Base-by-base conservation (phyloP, 2,797 vertebrate species). In the Euthynnus affinis region DNA sequence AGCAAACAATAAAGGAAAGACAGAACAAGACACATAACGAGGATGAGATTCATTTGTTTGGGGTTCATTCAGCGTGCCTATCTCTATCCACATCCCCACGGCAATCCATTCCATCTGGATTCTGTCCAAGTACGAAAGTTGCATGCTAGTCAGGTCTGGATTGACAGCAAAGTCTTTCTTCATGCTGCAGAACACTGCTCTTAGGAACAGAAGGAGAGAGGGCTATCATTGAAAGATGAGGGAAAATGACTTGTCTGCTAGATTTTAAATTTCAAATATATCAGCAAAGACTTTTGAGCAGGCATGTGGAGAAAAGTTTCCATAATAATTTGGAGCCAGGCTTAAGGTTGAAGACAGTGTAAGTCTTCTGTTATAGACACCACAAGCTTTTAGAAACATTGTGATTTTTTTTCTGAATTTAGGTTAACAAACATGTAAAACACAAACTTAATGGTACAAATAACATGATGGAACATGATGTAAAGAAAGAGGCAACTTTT, bases 1-100 rank as follows among this genome's bases (percentile, higher is more conserved):
- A 90, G 90, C 91, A 92, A 92, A 93, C 76, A 67, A 89, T 90
- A 91, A 88, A 90, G 93, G 92, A 92, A 90, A 90, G 82, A 91
- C 84, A 88, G 89, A 88, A 92, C 84, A 89, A 81, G 86, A 94
- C 91, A 94, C 77, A 92, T 92, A 90, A 93, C 62, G 88, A 92
- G 77, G 85, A 90, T 90, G 90, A 91, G 87, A 88, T 88, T 90
- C 56, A 85, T 86, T 74, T 78, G 74, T 76, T 73, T 17, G 81
- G 79, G 75, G 70, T 81, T 90, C 84, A 86, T 87, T 91, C 86
- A 79, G 68, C 76, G 76, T n/a, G 71, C 74, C 51, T 77, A 22
- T 86, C 64, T 77, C 53, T 76, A 42, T 80, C 70, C 55, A 70
- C 76, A 65, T 74, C 85, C 74, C 67, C 65, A 9, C 22, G 67